These are phyloP conservation scores for Hyppa rectilinea DNA, from an alignment of 2,888 invertebrate species.

Conservation along the genomic window DNA sequence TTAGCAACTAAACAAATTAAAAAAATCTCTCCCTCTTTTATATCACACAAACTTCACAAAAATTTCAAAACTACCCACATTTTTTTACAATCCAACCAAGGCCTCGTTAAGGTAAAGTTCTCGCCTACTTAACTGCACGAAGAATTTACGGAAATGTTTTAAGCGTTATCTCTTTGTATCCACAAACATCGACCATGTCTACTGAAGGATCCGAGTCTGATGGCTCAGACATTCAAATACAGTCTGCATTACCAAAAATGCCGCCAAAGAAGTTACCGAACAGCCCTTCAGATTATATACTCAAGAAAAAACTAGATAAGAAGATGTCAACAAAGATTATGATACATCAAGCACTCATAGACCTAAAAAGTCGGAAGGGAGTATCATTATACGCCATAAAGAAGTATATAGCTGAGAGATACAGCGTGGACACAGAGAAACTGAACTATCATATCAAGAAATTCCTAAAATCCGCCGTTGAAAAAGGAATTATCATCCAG, in stretches of 20 bases:
- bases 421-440: conserved; percentile 77
- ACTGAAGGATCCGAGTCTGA: conserved; percentile 70
- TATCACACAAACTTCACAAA: neutral
- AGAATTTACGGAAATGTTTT: neutral
- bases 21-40: conserved; percentile 19
- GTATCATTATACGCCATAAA: conserved; percentile 84
- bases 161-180: neutral
- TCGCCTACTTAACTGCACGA: conserved; percentile 7
- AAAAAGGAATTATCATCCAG: conserved; percentile 80
- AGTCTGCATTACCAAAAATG: conserved; percentile 64
- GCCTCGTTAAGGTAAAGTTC: conserved; percentile 68
- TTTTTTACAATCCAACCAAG: conserved; percentile 12
- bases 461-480: conserved; percentile 77
- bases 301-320: conserved; percentile 62
- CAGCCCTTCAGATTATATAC: conserved; percentile 39
- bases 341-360: conserved; percentile 78
- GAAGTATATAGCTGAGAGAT: conserved; percentile 79
- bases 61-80: conserved; percentile 53
- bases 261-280: conserved; percentile 62
- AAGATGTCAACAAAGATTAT: conserved; percentile 80
- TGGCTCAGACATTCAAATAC: conserved; percentile 71
- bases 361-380: conserved; percentile 80
- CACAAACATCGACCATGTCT: conserved; percentile 58
- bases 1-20: neutral
- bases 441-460: conserved; percentile 81